A percentile compares a stretch with the other conserved stretches of the same genome.
Conservation (phyloP, 2,888 invertebrate species). For the Muscina levida region DNA sequence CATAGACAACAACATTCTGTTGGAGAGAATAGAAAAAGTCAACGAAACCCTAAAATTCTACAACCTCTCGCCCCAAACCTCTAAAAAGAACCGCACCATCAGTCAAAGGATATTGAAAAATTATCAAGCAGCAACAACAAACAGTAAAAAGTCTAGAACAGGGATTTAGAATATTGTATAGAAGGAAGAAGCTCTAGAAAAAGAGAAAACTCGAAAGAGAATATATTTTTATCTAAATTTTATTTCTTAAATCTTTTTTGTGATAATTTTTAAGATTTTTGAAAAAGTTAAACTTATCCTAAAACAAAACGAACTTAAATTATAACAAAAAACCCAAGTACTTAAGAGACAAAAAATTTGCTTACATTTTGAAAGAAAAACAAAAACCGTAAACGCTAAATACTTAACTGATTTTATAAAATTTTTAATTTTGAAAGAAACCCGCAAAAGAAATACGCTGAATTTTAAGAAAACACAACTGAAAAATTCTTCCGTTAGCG, state of each 20-base stretch:
- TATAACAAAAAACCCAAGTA: conserved; percentile 47
- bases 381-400: too few species aligned
- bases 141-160: conserved; percentile 47
- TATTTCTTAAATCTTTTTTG: conserved; percentile 63
- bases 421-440: conserved; percentile 55
- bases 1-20: conserved; percentile 8
- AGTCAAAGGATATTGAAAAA: conserved; percentile 14
- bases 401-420: conserved; percentile 43
- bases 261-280: conserved; percentile 68
- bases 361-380: conserved; percentile 54
- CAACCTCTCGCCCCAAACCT: not conserved
- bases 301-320: conserved; percentile 59
- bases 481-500: conserved; percentile 68
- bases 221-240: conserved; percentile 67
- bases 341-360: conserved; percentile 45
- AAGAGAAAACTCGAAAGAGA: conserved; percentile 32
- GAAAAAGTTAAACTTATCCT: conserved; percentile 55
- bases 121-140: not conserved
- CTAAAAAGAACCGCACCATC: too few species aligned
- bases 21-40: conserved; percentile 1
- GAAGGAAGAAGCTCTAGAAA: conserved; percentile 23
- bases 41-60: conserved; percentile 24
- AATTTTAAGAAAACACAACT: conserved; percentile 55
- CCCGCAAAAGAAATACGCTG: conserved; percentile 58
- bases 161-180: conserved; percentile 60